These are phyloP conservation scores for Polymixis lichenea DNA, from an alignment of 2,888 invertebrate species.

Conservation along the genomic window DNA sequence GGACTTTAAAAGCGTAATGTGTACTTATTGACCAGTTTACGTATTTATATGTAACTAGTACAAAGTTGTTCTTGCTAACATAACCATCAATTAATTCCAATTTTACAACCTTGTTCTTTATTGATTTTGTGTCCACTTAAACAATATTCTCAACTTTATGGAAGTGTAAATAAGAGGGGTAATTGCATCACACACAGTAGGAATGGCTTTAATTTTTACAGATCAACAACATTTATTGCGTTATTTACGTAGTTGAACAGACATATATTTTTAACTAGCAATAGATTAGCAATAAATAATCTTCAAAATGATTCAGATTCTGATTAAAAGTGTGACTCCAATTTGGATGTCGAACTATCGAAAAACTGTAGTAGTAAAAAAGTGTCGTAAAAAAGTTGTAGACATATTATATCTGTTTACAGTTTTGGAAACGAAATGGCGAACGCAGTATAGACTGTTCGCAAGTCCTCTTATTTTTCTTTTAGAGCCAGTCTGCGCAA, in stretches of 20 bases:
- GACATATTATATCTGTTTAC: too few species aligned
- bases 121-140: not conserved
- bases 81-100: conserved; percentile 49
- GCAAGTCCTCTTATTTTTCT: conserved; percentile 29
- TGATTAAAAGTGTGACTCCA: too few species aligned
- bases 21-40: conserved; percentile 30
- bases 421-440: not conserved
- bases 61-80: conserved; percentile 50
- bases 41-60: conserved; percentile 18
- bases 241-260: too few species aligned
- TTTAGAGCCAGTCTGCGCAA: conserved; percentile 35
- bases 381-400: too few species aligned
- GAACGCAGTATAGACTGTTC: conserved; percentile 40
- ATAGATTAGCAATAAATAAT: too few species aligned
- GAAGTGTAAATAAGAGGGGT: rapidly evolving
- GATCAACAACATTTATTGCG: too few species aligned
- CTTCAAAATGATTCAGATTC: too few species aligned
- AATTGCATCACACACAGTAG: too few species aligned
- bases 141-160: not conserved
- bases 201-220: too few species aligned
- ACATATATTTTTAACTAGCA: too few species aligned
- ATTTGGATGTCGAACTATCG: not conserved
- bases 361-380: too few species aligned
- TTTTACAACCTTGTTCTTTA: not conserved
- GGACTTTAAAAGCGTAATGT: conserved; percentile 51